Conservation (phyloP, 1,140 invertebrate genomes). For the Tetraneura akinire region DNA sequence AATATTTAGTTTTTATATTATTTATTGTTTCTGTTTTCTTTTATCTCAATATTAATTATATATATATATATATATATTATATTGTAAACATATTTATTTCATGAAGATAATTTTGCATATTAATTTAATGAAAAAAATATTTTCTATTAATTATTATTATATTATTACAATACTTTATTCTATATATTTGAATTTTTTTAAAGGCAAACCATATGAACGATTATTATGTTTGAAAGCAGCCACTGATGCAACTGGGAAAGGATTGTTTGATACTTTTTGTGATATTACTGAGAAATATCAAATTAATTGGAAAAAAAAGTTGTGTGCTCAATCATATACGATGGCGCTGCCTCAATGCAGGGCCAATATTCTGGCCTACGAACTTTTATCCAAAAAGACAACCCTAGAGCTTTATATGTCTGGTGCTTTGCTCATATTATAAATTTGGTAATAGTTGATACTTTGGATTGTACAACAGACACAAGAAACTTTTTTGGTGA, state of each 20-base stretch:
- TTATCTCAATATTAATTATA: too few species aligned
- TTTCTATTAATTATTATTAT: too few species aligned
- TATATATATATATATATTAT: too few species aligned
- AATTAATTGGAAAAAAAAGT: not conserved
- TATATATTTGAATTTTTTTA: too few species aligned
- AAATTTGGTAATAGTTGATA: not conserved
- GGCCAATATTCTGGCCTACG: not conserved
- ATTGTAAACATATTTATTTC: too few species aligned
- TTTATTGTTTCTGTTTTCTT: too few species aligned
- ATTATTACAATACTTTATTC: too few species aligned
- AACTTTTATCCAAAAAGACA: not conserved
- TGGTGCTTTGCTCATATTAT: conserved; percentile 2
- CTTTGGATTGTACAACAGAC: not conserved
- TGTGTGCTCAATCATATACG: not conserved
- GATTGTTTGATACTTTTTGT: not conserved
- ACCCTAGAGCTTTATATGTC: not conserved
- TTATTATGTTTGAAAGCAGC: not conserved
- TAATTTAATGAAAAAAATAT: too few species aligned
- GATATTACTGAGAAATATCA: not conserved
- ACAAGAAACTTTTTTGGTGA: not conserved
- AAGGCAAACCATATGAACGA: not conserved
- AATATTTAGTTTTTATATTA: too few species aligned
- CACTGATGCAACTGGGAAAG: not conserved
- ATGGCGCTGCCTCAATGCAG: not conserved
- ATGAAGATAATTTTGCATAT: too few species aligned